phyloP scores from a whole-genome alignment of 2,888 invertebrate genomes.

The Hoplodrina blanda region DNA sequence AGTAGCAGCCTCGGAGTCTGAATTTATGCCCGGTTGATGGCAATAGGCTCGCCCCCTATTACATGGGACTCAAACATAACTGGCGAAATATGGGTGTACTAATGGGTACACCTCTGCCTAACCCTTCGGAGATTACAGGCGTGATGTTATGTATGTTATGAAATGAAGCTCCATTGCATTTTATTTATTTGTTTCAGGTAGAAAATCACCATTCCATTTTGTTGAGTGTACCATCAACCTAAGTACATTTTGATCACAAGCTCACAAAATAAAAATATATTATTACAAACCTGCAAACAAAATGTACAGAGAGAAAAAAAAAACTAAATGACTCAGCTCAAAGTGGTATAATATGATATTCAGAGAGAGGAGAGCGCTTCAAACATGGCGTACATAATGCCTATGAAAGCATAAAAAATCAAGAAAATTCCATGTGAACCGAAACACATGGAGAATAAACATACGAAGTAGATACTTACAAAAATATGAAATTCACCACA shows the following conservation, averaged over 20 bases:
- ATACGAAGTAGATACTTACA: slow-evolving; percentile 90
- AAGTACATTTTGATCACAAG: slow-evolving; percentile 5
- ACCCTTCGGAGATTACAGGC: too few relatives aligned
- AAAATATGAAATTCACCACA: slow-evolving; percentile 91
- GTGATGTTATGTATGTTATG: too few relatives aligned
- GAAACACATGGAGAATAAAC: slow-evolving; percentile 90
- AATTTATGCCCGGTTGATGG: too few relatives aligned
- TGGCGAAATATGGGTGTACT: too few relatives aligned
- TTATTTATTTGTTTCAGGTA: background rate
- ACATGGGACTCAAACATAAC: too few relatives aligned
- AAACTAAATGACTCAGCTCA: slow-evolving; percentile 82
- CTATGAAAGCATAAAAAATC: slow-evolving; percentile 90
- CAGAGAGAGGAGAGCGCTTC: slow-evolving; percentile 83
- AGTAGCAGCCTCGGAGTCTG: too few relatives aligned
- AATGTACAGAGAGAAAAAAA: slow-evolving; percentile 62
- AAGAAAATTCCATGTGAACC: slow-evolving; percentile 90
- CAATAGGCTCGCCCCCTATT: too few relatives aligned
- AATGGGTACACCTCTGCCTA: too few relatives aligned
- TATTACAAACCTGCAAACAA: slow-evolving; percentile 29
- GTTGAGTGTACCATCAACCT: background rate
- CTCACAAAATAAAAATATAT: slow-evolving; percentile 32
- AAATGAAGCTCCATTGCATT: background rate
- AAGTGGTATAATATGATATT: slow-evolving; percentile 86
- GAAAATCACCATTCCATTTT: background rate
- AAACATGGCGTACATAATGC: slow-evolving; percentile 84